Evolutionary conservation across 2,113 vertebrate species (phyloP).

Genomic region (Thinocorus orbignyianus): DNA sequence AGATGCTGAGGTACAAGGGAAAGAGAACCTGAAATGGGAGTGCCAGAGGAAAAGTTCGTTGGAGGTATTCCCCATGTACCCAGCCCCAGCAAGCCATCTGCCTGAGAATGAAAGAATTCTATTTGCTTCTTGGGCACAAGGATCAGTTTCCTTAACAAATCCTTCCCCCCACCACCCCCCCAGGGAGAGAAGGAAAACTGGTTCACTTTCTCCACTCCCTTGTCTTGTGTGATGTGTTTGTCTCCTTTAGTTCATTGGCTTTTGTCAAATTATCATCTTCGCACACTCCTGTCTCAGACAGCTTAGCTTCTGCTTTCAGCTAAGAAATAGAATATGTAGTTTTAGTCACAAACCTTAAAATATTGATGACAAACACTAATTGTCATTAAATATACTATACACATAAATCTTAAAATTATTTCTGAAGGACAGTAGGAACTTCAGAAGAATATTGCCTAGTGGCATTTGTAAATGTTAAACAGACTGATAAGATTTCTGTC

Average conservation of each 20-base stretch:
- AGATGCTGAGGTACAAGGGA: not conserved
- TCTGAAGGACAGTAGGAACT: not conserved
- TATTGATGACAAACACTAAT: not conserved
- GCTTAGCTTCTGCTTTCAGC: not conserved
- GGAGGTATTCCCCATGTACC: not conserved
- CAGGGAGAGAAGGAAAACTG: not conserved
- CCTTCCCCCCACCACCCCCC: too few species aligned
- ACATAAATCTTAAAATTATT: not conserved
- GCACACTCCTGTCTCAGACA: not conserved
- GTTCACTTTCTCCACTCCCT: not conserved
- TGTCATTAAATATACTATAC: not conserved
- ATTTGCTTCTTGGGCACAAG: not conserved
- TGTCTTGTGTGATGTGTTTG: not conserved
- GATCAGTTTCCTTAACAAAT: not conserved
- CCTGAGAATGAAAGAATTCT: not conserved
- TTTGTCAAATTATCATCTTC: not conserved
- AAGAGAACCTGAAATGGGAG: not conserved
- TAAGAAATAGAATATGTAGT: not conserved
- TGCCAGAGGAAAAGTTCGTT: not conserved
- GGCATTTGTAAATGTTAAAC: not conserved
- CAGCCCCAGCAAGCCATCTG: not conserved
- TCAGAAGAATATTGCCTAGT: not conserved
- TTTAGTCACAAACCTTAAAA: not conserved
- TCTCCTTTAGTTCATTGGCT: not conserved
- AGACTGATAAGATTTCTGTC: not conserved